Conservation (phyloP, 1,140 invertebrate species). For the Penaeus indicus region DNA sequence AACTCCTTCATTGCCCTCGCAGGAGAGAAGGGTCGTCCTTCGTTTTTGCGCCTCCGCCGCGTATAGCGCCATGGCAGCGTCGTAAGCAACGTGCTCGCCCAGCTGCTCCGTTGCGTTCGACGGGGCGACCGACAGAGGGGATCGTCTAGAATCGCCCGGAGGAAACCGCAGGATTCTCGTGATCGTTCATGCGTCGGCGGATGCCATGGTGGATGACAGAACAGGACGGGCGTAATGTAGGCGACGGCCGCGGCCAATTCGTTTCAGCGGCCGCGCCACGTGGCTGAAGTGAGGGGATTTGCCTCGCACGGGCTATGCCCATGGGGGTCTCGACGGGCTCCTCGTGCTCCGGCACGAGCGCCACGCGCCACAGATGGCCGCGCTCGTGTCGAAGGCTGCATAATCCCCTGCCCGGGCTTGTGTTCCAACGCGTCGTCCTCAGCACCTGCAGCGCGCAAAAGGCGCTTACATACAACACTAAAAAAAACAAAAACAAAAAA, state of each 20-base stretch:
- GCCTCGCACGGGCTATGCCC: too few relatives aligned
- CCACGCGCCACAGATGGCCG: conserved; percentile 39
- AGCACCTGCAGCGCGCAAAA: conserved; percentile 20
- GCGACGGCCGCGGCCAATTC: background rate
- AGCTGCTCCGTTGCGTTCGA: conserved; percentile 40
- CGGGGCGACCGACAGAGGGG: conserved; percentile 4
- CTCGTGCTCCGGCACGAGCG: background rate
- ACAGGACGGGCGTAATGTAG: conserved; percentile 6
- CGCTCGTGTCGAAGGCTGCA: conserved; percentile 29
- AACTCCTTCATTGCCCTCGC: background rate
- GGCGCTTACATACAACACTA: background rate
- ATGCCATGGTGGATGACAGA: conserved; percentile 42
- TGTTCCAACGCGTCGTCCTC: background rate
- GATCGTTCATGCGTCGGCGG: conserved; percentile 37
- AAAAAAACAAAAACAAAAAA: too few relatives aligned
- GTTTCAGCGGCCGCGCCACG: too few relatives aligned
- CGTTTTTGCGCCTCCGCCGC: conserved; percentile 1
- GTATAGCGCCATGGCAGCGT: conserved; percentile 7
- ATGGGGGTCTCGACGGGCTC: too few relatives aligned
- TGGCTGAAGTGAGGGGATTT: too few relatives aligned
- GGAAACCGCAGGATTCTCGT: conserved; percentile 28
- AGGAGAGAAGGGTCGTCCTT: conserved; percentile 27
- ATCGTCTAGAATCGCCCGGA: conserved; percentile 44
- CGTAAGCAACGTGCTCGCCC: conserved; percentile 4
- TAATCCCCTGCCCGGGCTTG: background rate